Base-by-base conservation (phyloP, 2,888 invertebrate genomes). In the Seladonia tumulorum region DNA sequence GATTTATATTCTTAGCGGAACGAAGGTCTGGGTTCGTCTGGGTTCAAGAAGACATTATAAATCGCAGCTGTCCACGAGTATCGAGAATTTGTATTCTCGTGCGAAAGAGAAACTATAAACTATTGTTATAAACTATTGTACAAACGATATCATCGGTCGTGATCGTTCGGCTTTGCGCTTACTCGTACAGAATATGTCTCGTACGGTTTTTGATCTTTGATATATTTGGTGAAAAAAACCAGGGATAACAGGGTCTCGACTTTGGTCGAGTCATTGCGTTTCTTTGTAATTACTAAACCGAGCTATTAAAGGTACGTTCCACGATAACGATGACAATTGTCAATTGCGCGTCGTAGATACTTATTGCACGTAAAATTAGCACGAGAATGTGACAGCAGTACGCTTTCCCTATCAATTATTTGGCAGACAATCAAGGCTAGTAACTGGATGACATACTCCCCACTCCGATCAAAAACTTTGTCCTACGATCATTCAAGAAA, bases 401-500 rank as follows among this genome's bases (percentile, higher is more conserved):
- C 89, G 92, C 93, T 94, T 94, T 94, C 93, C 89, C 93, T 92
- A 92, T 92, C 91, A 91, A 93, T 85, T 91, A 93, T 93, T 94
- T 94, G 94, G 94, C 94, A 81, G 77, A 80, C 81, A 92, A 94
- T 94, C 94, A 94, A 94, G 94, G 94, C 93, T 92, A 93, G 93
- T 93, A 92, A 93, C 93, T 92, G 90, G 92, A 91, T 92, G 91
- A 92, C 89, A 91, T 86, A 82, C 86, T 87, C 90, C 87, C 88
- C 87, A 82, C 87, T 79, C 70, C 66, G 70, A 70, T 60, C 78
- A 63, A 84, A 81, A 83, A 76, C 76, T 87, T 80, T 25, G 75
- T 85, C 73, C 73, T 80, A 76, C 82, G 85, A 89, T 81, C 89
- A 89, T 87, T 88, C 85, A 90, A 79, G 70, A 86, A 85, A 72